phyloP scores from a whole-genome alignment of 30 jellyfish, hydroid and myxozoan genomes.

The Aurelia aurita complex sp. Pacific region DNA sequence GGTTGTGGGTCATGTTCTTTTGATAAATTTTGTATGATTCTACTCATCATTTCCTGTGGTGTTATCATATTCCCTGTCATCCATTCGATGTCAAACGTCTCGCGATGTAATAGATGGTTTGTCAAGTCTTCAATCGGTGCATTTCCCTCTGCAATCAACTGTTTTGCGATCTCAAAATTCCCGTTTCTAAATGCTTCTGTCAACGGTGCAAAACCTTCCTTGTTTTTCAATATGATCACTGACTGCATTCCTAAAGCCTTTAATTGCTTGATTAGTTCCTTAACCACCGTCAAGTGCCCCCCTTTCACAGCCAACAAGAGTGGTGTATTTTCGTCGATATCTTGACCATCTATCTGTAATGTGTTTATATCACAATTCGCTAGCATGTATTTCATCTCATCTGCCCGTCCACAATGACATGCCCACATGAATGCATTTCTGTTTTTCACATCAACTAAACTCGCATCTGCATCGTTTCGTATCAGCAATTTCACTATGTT shows the following conservation, averaged over 20 bases:
- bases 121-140: slow-evolving; percentile 50
- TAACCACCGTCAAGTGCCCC: slow-evolving; percentile 42
- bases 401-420: slow-evolving; percentile 43
- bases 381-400: slow-evolving; percentile 26
- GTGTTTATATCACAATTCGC: slow-evolving; percentile 36
- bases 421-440: slow-evolving; percentile 70
- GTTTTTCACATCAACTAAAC: slow-evolving; percentile 8
- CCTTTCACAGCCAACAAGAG: slow-evolving; percentile 35
- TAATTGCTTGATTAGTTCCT: neutral
- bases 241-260: slow-evolving; percentile 35
- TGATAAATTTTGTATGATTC: slow-evolving; percentile 21
- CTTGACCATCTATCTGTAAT: slow-evolving; percentile 41
- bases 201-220: slow-evolving; percentile 36
- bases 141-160: slow-evolving; percentile 39
- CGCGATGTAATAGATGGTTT: slow-evolving; percentile 18
- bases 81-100: slow-evolving; percentile 27
- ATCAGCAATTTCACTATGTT: slow-evolving; percentile 23
- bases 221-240: slow-evolving; percentile 14
- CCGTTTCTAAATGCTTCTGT: slow-evolving; percentile 57
- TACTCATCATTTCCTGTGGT: slow-evolving; percentile 50
- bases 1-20: slow-evolving; percentile 50
- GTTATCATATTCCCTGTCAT: neutral
- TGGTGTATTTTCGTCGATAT: slow-evolving; percentile 38
- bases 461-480: slow-evolving; percentile 36
- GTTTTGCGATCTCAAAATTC: slow-evolving; percentile 53